A percentile compares a stretch with the other conserved stretches of the same genome.
Evolutionary conservation across 35 echinoderm and acorn worm genomes (phyloP).

Genomic region (Chiridota heheva): DNA sequence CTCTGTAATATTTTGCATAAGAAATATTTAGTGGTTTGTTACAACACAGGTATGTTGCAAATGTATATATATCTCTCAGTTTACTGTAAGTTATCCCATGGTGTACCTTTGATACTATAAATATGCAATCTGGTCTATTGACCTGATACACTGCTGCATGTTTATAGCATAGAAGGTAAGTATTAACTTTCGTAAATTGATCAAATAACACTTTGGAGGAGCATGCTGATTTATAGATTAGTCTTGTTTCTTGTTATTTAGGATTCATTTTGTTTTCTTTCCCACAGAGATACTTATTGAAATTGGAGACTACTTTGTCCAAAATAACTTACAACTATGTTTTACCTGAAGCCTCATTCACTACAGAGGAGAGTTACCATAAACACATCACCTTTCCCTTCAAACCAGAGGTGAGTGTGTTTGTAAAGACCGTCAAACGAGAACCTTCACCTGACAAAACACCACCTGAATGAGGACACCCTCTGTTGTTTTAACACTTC

Average conservation of each 20-base stretch:
- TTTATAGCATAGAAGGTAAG: too few relatives aligned
- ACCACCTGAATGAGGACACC: background rate
- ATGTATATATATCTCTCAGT: too few relatives aligned
- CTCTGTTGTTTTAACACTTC: too few relatives aligned
- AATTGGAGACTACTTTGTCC: slow-evolving; percentile 72
- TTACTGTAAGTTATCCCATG: too few relatives aligned
- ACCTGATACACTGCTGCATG: background rate
- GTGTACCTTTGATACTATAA: too few relatives aligned
- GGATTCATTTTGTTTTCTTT: background rate
- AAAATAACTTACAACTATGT: slow-evolving; percentile 73
- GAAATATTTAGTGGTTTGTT: too few relatives aligned
- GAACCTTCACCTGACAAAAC: background rate
- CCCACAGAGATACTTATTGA: slow-evolving; percentile 80
- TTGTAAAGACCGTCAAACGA: background rate
- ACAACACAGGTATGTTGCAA: too few relatives aligned
- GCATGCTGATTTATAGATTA: background rate
- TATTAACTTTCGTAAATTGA: too few relatives aligned
- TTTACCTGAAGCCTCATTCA: slow-evolving; percentile 79
- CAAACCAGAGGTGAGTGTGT: slow-evolving; percentile 67
- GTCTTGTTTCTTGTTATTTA: background rate
- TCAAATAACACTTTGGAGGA: background rate
- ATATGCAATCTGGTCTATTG: too few relatives aligned
- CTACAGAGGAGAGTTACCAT: slow-evolving; percentile 63
- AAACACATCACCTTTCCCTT: slow-evolving; percentile 91
- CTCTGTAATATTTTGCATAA: too few relatives aligned